phyloP scores from a whole-genome alignment of 1,140 invertebrate species.

The Reticulitermes speratus region DNA sequence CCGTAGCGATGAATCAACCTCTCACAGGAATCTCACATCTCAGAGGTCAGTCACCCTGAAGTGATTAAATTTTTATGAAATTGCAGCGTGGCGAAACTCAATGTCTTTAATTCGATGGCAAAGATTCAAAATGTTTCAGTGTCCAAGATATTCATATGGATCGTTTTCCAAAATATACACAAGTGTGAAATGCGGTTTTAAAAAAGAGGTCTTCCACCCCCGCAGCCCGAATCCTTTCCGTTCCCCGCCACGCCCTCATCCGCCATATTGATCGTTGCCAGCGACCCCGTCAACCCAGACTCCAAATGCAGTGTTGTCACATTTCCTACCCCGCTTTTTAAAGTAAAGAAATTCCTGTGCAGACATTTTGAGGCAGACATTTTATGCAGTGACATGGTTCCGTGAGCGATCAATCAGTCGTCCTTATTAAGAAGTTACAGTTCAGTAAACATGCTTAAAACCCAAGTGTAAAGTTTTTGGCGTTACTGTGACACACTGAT shows the following conservation, averaged over 20 bases:
- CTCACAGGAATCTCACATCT: too few relatives aligned
- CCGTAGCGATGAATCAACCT: too few relatives aligned
- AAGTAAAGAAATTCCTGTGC: background rate
- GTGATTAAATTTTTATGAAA: too few relatives aligned
- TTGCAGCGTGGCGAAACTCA: background rate
- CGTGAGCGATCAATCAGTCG: background rate
- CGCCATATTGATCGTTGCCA: conserved; percentile 28
- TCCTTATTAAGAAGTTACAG: too few relatives aligned
- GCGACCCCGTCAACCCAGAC: conserved; percentile 20
- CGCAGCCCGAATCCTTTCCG: conserved; percentile 5
- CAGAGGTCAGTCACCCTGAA: too few relatives aligned
- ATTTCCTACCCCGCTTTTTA: background rate
- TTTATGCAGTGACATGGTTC: background rate
- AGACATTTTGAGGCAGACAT: background rate
- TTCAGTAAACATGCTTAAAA: too few relatives aligned
- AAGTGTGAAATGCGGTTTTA: background rate
- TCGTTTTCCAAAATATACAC: background rate
- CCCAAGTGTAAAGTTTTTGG: too few relatives aligned
- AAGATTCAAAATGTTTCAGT: background rate
- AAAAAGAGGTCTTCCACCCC: background rate
- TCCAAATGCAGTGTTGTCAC: conserved; percentile 27
- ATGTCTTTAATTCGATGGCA: background rate
- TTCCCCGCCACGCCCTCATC: conserved; percentile 25
- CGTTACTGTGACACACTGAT: too few relatives aligned
- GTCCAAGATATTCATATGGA: too few relatives aligned